Percentiles rank a stretch among this genome's conserved stretches.
Conservation (phyloP, 2,113 vertebrate genomes). For the Heteronetta atricapilla region DNA sequence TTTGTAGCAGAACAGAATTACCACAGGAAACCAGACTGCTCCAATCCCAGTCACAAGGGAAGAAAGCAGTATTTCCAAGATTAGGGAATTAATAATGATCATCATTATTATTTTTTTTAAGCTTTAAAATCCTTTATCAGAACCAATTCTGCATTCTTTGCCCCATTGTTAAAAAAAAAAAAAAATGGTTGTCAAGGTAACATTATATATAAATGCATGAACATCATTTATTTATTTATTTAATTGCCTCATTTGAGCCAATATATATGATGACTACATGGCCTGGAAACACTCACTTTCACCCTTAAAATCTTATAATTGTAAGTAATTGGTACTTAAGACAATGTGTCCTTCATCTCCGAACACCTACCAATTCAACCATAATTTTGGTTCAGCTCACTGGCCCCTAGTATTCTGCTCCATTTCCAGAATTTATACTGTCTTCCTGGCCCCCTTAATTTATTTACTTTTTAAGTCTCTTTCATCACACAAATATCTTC, state of each 20-base stretch:
- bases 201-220: neutral
- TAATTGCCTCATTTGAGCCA: neutral
- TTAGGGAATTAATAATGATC: neutral
- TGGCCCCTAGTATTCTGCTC: neutral
- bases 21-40: neutral
- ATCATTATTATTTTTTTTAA: neutral
- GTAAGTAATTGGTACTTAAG: neutral
- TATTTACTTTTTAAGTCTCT: neutral
- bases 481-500: neutral
- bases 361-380: neutral
- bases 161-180: neutral
- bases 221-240: neutral
- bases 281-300: slow-evolving; percentile 32
- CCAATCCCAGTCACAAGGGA: neutral
- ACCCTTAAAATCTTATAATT: slow-evolving; percentile 36
- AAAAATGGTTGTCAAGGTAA: neutral
- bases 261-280: neutral
- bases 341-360: neutral
- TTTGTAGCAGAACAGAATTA: neutral
- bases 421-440: neutral
- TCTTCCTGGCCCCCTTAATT: neutral
- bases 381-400: neutral
- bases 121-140: neutral
- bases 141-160: neutral
- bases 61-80: neutral